Percentiles rank a stretch among this genome's conserved stretches.
phyloP scores from a whole-genome alignment of 2,113 vertebrate genomes.

The Nansenia antarctica region DNA sequence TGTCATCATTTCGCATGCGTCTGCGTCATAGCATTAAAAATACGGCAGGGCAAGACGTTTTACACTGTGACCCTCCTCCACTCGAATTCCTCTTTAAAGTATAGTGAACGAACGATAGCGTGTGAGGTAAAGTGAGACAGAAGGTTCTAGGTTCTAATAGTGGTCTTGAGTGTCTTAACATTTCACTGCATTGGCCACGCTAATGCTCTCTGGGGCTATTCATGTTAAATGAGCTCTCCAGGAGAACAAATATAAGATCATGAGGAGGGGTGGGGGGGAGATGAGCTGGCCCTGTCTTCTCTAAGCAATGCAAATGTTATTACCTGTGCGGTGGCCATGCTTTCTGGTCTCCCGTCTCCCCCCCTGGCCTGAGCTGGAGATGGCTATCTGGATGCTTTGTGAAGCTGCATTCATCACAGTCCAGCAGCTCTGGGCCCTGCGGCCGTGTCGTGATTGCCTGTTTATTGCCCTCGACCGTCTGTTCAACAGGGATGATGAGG shows the following conservation, averaged over 20 bases:
- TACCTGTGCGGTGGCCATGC: conserved; percentile 33
- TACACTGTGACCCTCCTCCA: too few species aligned
- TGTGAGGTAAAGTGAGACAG: too few species aligned
- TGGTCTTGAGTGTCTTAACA: neutral
- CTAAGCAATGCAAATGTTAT: conserved; percentile 28
- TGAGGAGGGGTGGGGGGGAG: neutral
- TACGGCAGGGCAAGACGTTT: too few species aligned
- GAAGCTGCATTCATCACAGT: conserved; percentile 6
- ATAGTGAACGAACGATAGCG: too few species aligned
- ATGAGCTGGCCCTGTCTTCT: conserved; percentile 11
- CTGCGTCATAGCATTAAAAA: too few species aligned
- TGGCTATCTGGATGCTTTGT: conserved; percentile 20
- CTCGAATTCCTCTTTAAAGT: too few species aligned
- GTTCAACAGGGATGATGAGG: neutral
- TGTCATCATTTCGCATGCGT: too few species aligned
- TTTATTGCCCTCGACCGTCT: neutral
- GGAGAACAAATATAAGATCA: neutral
- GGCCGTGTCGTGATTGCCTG: neutral
- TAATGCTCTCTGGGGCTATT: neutral
- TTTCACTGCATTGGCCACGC: neutral
- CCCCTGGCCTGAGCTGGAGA: conserved; percentile 21
- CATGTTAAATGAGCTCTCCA: neutral
- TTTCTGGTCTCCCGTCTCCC: conserved; percentile 1
- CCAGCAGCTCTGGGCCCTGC: neutral
- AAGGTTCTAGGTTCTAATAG: too few species aligned